Evolutionary conservation across 2,797 vertebrate genomes (phyloP).

Genomic region (Nyctibius grandis): DNA sequence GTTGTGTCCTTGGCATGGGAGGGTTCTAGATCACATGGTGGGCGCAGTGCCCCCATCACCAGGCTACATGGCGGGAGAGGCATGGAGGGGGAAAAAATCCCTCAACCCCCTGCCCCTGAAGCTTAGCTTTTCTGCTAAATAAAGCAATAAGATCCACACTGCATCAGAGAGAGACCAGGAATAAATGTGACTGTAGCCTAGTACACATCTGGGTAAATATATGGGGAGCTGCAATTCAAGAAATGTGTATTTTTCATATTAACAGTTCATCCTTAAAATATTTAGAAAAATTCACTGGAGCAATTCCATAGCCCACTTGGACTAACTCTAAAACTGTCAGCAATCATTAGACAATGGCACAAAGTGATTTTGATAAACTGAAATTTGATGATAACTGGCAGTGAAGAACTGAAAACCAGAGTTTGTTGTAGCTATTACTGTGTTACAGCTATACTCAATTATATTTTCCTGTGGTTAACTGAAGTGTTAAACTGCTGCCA

Average conservation of each 20-base stretch:
- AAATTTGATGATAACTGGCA: neutral
- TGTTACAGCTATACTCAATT: neutral
- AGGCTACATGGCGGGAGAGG: neutral
- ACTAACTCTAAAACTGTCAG: neutral
- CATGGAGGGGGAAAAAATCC: rapidly evolving
- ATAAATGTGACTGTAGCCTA: neutral
- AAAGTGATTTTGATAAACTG: neutral
- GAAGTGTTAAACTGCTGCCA: neutral
- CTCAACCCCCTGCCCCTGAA: neutral
- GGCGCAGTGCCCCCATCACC: neutral
- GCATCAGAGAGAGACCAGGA: neutral
- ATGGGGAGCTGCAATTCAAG: neutral
- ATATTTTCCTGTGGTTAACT: neutral
- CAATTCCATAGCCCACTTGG: neutral
- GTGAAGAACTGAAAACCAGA: neutral
- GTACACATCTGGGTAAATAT: neutral
- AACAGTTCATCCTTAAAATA: neutral
- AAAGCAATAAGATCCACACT: neutral
- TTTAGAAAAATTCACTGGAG: neutral
- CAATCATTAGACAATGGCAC: neutral
- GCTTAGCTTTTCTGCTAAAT: neutral
- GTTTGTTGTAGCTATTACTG: neutral
- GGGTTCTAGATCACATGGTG: rapidly evolving
- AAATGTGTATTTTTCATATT: neutral
- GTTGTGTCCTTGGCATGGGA: neutral